A percentile compares a stretch with the other conserved stretches of the same genome.
phyloP scores from a whole-genome alignment of 2,888 invertebrate genomes.

The Archips crataeganus region DNA sequence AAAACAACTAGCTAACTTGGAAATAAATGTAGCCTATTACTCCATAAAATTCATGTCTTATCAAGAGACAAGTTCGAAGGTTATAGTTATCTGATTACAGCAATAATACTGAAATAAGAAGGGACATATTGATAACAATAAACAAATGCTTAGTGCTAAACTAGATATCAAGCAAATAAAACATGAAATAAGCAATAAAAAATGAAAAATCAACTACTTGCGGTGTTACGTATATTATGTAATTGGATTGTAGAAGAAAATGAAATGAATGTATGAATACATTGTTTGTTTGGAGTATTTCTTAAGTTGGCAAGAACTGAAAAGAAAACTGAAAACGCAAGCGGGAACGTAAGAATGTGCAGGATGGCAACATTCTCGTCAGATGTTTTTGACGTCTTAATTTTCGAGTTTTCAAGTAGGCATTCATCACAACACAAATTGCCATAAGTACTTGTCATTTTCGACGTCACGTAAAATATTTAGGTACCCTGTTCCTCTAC shows the following conservation, averaged over 20 bases:
- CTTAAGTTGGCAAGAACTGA: constrained; percentile 36
- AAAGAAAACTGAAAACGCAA: constrained; percentile 12
- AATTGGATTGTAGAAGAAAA: constrained; percentile 27
- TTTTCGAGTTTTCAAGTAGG: not conserved
- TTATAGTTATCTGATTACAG: constrained; percentile 38
- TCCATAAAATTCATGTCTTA: constrained; percentile 35
- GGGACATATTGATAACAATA: constrained; percentile 2
- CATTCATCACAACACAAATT: too few relatives aligned
- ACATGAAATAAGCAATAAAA: constrained; percentile 19
- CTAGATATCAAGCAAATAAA: not conserved
- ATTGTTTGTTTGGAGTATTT: constrained; percentile 32
- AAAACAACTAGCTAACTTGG: constrained; percentile 32
- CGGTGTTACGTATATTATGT: constrained; percentile 35
- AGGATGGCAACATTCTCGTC: constrained; percentile 28
- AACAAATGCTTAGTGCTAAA: constrained; percentile 5
- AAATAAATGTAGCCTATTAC: constrained; percentile 29
- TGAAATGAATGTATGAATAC: constrained; percentile 34
- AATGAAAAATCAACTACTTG: constrained; percentile 33
- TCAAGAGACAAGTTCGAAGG: constrained; percentile 40
- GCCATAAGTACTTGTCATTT: too few relatives aligned
- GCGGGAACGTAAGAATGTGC: constrained; percentile 26
- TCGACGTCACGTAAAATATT: too few relatives aligned
- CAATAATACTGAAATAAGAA: constrained; percentile 36
- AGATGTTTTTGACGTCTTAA: constrained; percentile 22
- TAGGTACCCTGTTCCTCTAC: too few relatives aligned